phyloP scores from a whole-genome alignment of 2,888 invertebrate species.

The Auanema sp. region DNA sequence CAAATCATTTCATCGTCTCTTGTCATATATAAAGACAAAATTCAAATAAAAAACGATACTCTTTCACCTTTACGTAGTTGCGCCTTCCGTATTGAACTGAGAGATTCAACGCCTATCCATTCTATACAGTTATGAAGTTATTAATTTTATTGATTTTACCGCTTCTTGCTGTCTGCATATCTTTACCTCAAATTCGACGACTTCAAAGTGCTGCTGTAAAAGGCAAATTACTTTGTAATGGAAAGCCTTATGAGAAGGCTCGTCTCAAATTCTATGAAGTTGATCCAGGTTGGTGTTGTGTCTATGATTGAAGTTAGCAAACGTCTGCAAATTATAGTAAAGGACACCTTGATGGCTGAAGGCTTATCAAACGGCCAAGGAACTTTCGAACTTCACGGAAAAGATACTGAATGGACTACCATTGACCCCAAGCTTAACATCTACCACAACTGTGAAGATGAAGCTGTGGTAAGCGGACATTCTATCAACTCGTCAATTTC shows the following conservation, averaged over 20 bases:
- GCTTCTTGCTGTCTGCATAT: no score
- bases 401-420: conserved; percentile 38
- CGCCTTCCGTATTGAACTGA: no score
- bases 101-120: no score
- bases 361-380: conserved; percentile 46
- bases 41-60: conserved; percentile 3
- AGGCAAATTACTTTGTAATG: conserved; percentile 54
- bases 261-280: conserved; percentile 55
- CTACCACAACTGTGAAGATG: conserved; percentile 58
- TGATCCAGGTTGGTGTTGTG: conserved; percentile 37
- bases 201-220: conserved; percentile 52
- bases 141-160: no score
- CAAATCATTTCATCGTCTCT: no score
- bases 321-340: conserved; percentile 23
- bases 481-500: not conserved
- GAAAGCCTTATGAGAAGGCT: conserved; percentile 57
- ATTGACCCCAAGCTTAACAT: conserved; percentile 54
- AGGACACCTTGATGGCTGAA: conserved; percentile 55
- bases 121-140: no score
- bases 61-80: conserved; percentile 13
- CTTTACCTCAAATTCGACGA: conserved; percentile 28
- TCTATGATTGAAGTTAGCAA: not conserved
- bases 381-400: conserved; percentile 46
- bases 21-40: no score
- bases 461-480: conserved; percentile 24